A percentile compares a stretch with the other conserved stretches of the same genome.
phyloP scores from a whole-genome alignment of 1,140 invertebrate genomes.

The Lucilia cuprina region DNA sequence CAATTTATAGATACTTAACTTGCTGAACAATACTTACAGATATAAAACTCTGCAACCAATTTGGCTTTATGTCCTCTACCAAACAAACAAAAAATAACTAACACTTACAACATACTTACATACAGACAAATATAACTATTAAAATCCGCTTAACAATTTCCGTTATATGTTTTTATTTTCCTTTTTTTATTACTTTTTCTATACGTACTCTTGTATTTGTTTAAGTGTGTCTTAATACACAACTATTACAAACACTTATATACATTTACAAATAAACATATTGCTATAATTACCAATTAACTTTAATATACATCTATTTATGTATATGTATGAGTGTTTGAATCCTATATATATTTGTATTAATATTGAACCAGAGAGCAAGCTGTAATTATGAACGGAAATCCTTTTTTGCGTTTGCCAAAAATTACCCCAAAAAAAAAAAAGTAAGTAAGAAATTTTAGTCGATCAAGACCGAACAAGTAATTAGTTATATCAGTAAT shows the following conservation, averaged over 20 bases:
- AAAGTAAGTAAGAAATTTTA: too few species aligned
- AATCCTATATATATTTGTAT: too few species aligned
- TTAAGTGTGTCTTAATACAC: background rate
- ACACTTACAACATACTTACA: background rate
- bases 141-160: background rate
- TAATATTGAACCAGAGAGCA: too few species aligned
- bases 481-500: too few species aligned
- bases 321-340: background rate
- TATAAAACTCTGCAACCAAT: background rate
- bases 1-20: too few species aligned
- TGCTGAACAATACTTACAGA: background rate
- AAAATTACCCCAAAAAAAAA: too few species aligned
- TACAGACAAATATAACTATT: background rate
- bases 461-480: too few species aligned
- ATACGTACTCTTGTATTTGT: background rate
- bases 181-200: background rate
- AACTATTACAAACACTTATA: background rate
- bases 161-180: too few species aligned
- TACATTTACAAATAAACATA: background rate
- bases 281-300: constrained; percentile 17
- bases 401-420: background rate
- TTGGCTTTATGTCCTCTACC: too few species aligned
- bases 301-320: background rate
- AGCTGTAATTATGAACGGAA: constrained; percentile 10
- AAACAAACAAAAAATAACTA: too few species aligned